Percentiles rank a stretch among this genome's conserved stretches.
Evolutionary conservation across 2,797 vertebrate species (phyloP).

Genomic region (Leptoclinus maculatus): DNA sequence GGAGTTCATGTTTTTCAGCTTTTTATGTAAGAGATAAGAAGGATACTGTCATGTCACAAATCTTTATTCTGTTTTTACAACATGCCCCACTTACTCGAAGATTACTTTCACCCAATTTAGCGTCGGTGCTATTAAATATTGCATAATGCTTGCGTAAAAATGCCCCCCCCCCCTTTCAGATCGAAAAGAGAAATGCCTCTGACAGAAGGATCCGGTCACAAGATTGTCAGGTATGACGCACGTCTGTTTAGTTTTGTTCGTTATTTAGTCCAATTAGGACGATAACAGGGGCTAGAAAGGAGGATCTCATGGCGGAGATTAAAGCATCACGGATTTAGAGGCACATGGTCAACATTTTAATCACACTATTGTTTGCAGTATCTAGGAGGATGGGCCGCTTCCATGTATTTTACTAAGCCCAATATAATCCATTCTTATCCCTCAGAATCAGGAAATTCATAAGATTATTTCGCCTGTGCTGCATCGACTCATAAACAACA

Average conservation of each 20-base stretch:
- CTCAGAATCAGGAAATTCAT: slow-evolving; percentile 49
- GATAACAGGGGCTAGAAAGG: not conserved
- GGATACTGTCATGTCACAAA: not conserved
- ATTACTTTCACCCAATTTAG: not conserved
- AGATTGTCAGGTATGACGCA: slow-evolving; percentile 71
- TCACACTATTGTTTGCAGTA: slow-evolving; percentile 47
- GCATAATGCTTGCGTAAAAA: not conserved
- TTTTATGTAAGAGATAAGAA: not conserved
- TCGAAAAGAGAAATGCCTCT: slow-evolving; percentile 69
- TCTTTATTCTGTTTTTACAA: not conserved
- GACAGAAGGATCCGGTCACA: slow-evolving; percentile 31
- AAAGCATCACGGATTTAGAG: slow-evolving; percentile 33
- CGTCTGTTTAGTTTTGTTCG: not conserved
- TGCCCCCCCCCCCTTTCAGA: slow-evolving; percentile 55
- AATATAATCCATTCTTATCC: slow-evolving; percentile 64
- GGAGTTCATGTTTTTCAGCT: not conserved
- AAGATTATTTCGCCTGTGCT: slow-evolving; percentile 32
- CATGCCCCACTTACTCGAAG: not conserved
- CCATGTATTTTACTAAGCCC: slow-evolving; percentile 44
- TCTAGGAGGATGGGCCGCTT: slow-evolving; percentile 31
- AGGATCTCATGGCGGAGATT: slow-evolving; percentile 36
- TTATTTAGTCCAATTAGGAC: slow-evolving; percentile 28
- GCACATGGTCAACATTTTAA: slow-evolving; percentile 46
- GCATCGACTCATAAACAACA: slow-evolving; percentile 5
- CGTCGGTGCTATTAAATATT: not conserved